phyloP scores from a whole-genome alignment of 2,113 vertebrate species.

The Phalacrocorax brasilianus region DNA sequence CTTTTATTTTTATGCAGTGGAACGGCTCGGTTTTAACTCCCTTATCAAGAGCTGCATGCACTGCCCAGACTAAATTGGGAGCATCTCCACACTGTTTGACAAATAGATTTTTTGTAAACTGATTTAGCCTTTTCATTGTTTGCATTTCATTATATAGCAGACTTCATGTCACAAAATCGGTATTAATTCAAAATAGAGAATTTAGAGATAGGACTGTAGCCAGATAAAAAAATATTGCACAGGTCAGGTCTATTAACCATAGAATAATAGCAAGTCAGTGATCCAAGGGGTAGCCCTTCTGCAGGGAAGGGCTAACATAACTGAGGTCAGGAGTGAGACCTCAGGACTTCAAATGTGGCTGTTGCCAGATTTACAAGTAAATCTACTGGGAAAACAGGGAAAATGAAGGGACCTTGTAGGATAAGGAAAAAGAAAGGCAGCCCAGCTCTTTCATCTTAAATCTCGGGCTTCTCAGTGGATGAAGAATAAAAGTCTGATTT shows the following conservation, averaged over 20 bases:
- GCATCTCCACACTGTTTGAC: constrained; percentile 75
- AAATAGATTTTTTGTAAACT: constrained; percentile 82
- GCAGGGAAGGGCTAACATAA: constrained; percentile 56
- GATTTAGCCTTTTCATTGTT: constrained; percentile 78
- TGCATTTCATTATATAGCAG: constrained; percentile 79
- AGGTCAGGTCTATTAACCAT: constrained; percentile 74
- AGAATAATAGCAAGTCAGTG: constrained; percentile 73
- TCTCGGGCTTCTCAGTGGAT: not conserved
- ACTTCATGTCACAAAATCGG: constrained; percentile 76
- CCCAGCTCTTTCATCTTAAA: constrained; percentile 42
- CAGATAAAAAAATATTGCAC: constrained; percentile 73
- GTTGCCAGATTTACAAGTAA: constrained; percentile 60
- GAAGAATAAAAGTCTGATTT: constrained; percentile 36
- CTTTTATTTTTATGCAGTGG: constrained; percentile 66
- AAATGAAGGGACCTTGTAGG: constrained; percentile 28
- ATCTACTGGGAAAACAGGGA: constrained; percentile 53
- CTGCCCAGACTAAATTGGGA: constrained; percentile 69
- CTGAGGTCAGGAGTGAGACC: constrained; percentile 66
- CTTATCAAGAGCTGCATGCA: constrained; percentile 71
- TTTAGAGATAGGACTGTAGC: constrained; percentile 70
- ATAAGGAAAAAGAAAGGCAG: constrained; percentile 27
- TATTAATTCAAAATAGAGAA: constrained; percentile 79
- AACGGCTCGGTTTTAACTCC: constrained; percentile 69
- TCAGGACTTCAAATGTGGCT: constrained; percentile 39
- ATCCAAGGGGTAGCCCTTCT: constrained; percentile 63